phyloP scores from a whole-genome alignment of 2,113 vertebrate species.

The Oncorhynchus clarkii region DNA sequence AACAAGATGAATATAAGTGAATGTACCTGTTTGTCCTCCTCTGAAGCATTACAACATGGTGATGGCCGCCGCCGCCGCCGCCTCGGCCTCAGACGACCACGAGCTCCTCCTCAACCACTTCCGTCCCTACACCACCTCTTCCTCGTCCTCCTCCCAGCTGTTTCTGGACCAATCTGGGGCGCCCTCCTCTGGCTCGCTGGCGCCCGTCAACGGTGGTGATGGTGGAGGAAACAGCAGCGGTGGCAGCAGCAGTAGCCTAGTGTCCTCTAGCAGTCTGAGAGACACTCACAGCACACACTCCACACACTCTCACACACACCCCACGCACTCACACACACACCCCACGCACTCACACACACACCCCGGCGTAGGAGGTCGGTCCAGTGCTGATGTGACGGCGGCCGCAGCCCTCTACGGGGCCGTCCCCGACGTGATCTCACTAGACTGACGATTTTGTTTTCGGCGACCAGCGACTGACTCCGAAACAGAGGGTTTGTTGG shows the following conservation, averaged over 20 bases:
- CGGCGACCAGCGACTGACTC: not conserved
- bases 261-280: conserved; percentile 87
- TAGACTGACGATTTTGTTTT: conserved; percentile 80
- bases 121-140: conserved; percentile 82
- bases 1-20: not conserved
- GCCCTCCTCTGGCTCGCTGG: conserved; percentile 76
- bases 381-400: conserved; percentile 76
- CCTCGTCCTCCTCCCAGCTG: conserved; percentile 85
- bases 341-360: conserved; percentile 65
- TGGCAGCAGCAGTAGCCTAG: conserved; percentile 88
- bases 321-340: not conserved
- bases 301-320: conserved; percentile 70
- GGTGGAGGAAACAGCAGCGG: conserved; percentile 71
- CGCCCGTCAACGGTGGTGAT: conserved; percentile 72
- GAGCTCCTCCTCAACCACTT: conserved; percentile 92
- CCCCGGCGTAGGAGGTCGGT: conserved; percentile 63
- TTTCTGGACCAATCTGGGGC: conserved; percentile 90
- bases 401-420: conserved; percentile 90
- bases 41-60: conserved; percentile 94
- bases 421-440: conserved; percentile 94
- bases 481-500: not conserved
- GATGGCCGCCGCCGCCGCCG: conserved; percentile 89
- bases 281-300: conserved; percentile 81
- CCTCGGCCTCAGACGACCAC: conserved; percentile 89
- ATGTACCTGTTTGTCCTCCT: not conserved